phyloP scores from a whole-genome alignment of 2,888 invertebrate species.

The Leptinotarsa rubiginosa region DNA sequence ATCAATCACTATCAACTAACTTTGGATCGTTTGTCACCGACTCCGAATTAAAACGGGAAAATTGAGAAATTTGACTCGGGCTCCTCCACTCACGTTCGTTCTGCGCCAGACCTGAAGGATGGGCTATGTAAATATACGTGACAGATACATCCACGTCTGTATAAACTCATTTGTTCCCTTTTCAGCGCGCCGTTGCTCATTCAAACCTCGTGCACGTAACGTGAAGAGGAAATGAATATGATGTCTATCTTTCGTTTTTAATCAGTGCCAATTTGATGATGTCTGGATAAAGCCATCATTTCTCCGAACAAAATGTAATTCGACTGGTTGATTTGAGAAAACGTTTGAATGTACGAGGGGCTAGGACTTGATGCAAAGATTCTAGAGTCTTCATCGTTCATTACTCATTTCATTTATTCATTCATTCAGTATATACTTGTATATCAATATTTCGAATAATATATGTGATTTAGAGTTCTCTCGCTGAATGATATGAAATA shows the following conservation, averaged over 20 bases:
- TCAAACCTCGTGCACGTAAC: constrained; percentile 32
- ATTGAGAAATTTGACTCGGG: constrained; percentile 29
- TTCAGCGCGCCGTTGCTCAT: constrained; percentile 39
- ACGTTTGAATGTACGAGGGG: no score
- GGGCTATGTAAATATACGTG: constrained; percentile 39
- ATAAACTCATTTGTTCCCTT: constrained; percentile 42
- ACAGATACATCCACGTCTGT: constrained; percentile 40
- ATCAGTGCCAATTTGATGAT: constrained; percentile 29
- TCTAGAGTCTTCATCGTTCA: no score
- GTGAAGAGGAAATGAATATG: constrained; percentile 37
- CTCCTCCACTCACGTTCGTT: background rate
- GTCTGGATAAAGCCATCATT: constrained; percentile 24
- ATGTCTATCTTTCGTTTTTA: constrained; percentile 31
- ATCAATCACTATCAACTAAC: constrained; percentile 8
- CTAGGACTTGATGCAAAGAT: no score
- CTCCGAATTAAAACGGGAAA: constrained; percentile 6
- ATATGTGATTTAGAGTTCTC: no score
- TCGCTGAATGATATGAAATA: no score
- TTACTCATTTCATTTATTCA: no score
- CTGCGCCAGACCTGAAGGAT: constrained; percentile 28
- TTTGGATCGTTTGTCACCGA: constrained; percentile 17
- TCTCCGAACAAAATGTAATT: background rate
- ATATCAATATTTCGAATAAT: no score
- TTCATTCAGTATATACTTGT: no score
- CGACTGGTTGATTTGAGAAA: background rate